Percentiles rank a stretch among this genome's conserved stretches.
Evolutionary conservation across 2,888 invertebrate genomes (phyloP).

Genomic region (Hemithea aestivaria): DNA sequence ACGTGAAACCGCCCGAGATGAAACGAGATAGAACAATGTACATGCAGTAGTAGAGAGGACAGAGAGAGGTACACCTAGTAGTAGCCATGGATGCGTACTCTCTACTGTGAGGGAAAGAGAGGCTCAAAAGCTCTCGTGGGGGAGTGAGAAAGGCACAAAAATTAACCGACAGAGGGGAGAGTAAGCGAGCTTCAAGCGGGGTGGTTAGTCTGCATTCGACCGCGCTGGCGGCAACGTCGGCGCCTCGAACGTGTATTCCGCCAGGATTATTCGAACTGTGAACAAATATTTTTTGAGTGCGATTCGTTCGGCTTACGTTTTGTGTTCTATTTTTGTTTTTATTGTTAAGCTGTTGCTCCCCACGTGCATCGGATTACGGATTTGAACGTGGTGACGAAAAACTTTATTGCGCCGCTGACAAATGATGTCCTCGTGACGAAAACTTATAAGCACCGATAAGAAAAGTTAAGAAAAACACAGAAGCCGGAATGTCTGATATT

Average conservation of each 20-base stretch:
- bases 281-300: slow-evolving; percentile 60
- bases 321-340: slow-evolving; percentile 47
- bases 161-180: slow-evolving; percentile 77
- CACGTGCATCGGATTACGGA: slow-evolving; percentile 32
- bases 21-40: slow-evolving; percentile 79
- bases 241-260: slow-evolving; percentile 36
- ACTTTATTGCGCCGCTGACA: slow-evolving; percentile 33
- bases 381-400: slow-evolving; percentile 26
- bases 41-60: slow-evolving; percentile 75
- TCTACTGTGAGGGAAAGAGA: slow-evolving; percentile 63
- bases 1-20: slow-evolving; percentile 76
- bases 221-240: slow-evolving; percentile 65
- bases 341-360: slow-evolving; percentile 32
- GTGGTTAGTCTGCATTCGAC: slow-evolving; percentile 77
- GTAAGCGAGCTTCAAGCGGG: slow-evolving; percentile 75
- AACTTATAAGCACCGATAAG: slow-evolving; percentile 37
- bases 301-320: slow-evolving; percentile 45
- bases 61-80: slow-evolving; percentile 74
- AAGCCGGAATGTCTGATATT: slow-evolving; percentile 53
- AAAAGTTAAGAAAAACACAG: slow-evolving; percentile 36
- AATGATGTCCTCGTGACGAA: slow-evolving; percentile 50
- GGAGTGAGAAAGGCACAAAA: slow-evolving; percentile 64
- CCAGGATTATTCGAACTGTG: slow-evolving; percentile 68
- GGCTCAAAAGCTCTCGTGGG: slow-evolving; percentile 56
- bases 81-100: slow-evolving; percentile 66